A percentile compares a stretch with the other conserved stretches of the same genome.
phyloP scores from a whole-genome alignment of 2,113 vertebrate genomes.

The Xerus inauris region DNA sequence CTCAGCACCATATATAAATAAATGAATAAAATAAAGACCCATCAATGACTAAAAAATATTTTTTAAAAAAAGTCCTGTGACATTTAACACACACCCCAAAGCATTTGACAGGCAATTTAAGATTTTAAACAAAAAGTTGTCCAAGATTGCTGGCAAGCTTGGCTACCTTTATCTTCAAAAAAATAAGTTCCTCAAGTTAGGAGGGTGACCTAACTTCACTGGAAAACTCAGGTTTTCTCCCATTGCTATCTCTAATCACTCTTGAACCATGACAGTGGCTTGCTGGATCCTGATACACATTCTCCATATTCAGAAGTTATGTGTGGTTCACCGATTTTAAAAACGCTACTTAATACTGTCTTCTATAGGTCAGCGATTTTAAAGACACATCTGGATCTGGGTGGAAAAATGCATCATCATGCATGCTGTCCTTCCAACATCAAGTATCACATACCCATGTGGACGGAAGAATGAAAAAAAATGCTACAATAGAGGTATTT shows the following conservation, averaged over 20 bases:
- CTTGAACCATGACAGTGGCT: background rate
- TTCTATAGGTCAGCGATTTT: background rate
- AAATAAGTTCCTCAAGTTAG: too few species aligned
- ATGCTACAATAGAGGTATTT: background rate
- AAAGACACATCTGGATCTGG: background rate
- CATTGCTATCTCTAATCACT: background rate
- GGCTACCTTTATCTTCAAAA: background rate
- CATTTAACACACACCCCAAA: too few species aligned
- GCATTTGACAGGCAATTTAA: background rate
- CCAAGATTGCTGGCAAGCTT: background rate
- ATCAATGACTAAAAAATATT: too few species aligned
- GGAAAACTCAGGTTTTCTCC: background rate
- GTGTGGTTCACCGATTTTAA: background rate
- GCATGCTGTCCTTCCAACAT: background rate
- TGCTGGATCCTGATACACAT: background rate
- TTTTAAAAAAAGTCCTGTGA: too few species aligned
- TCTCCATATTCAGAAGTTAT: background rate
- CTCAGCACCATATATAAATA: too few species aligned
- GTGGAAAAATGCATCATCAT: background rate
- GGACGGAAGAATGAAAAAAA: background rate
- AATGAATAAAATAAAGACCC: background rate
- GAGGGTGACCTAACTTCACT: background rate
- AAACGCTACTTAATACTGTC: background rate
- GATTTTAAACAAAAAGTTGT: slow-evolving; percentile 6
- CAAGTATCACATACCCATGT: background rate